Percentiles rank a stretch among this genome's conserved stretches.
These are phyloP conservation scores for Apamea crenata DNA, from an alignment of 2,888 invertebrate species.

Conservation along the genomic window DNA sequence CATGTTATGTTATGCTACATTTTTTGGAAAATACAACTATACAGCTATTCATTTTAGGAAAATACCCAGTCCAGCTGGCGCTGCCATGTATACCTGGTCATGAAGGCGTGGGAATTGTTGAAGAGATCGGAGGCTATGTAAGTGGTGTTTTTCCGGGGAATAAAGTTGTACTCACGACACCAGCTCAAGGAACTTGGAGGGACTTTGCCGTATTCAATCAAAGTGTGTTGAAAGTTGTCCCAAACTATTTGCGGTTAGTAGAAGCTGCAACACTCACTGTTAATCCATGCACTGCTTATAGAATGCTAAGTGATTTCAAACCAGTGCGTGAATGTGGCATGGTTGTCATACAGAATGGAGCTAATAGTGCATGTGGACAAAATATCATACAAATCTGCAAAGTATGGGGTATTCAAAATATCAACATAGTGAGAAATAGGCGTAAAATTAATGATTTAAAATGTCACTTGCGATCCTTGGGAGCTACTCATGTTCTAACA, in stretches of 20 bases:
- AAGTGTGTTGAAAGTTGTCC: slow-evolving; percentile 92
- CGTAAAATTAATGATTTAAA: slow-evolving; percentile 93
- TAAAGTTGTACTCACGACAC: slow-evolving; percentile 94
- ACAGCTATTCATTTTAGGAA: slow-evolving; percentile 73
- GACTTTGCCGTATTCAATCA: slow-evolving; percentile 92
- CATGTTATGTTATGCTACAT: neutral
- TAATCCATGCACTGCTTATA: slow-evolving; percentile 98
- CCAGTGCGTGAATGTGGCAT: slow-evolving; percentile 92
- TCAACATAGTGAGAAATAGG: slow-evolving; percentile 96
- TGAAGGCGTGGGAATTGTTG: slow-evolving; percentile 97
- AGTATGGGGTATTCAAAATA: slow-evolving; percentile 93
- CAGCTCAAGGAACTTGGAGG: slow-evolving; percentile 97
- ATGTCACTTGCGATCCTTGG: slow-evolving; percentile 92
- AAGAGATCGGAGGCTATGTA: slow-evolving; percentile 92
- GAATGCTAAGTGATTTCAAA: slow-evolving; percentile 98
- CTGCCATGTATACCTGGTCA: slow-evolving; percentile 97
- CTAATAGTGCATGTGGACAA: slow-evolving; percentile 99
- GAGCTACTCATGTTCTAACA: slow-evolving; percentile 96
- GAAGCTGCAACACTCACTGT: slow-evolving; percentile 97
- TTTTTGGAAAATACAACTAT: neutral
- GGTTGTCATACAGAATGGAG: slow-evolving; percentile 98
- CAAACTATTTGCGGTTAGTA: slow-evolving; percentile 92
- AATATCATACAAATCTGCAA: slow-evolving; percentile 97
- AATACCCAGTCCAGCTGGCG: slow-evolving; percentile 90
- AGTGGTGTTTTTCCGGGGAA: slow-evolving; percentile 91